Conservation (phyloP, 2,888 invertebrate species). For the Plemyria rubiginata region DNA sequence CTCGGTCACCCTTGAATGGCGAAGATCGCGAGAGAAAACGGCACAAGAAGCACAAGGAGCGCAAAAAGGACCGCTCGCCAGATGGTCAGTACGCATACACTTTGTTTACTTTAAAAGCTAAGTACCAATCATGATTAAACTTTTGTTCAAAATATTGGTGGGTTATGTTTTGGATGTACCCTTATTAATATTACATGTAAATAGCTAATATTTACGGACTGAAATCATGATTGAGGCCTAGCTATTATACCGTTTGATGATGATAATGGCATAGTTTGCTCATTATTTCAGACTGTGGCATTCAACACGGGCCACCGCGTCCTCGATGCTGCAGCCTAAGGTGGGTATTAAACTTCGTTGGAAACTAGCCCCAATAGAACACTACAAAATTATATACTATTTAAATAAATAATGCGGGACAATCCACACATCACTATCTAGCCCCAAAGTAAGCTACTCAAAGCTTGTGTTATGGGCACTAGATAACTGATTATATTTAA, state of each 20-base stretch:
- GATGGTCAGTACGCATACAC: constrained; percentile 79
- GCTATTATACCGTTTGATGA: constrained; percentile 63
- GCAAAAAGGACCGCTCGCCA: constrained; percentile 81
- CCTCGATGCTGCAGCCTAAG: constrained; percentile 60
- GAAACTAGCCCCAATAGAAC: not conserved
- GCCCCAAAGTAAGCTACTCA: no score
- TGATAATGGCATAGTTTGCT: constrained; percentile 83
- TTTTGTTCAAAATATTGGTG: constrained; percentile 1
- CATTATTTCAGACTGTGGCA: constrained; percentile 83
- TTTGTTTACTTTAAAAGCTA: constrained; percentile 51
- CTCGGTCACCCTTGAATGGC: constrained; percentile 82
- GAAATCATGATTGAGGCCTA: constrained; percentile 59
- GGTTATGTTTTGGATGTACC: constrained; percentile 11
- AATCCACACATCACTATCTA: no score
- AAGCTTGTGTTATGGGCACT: no score
- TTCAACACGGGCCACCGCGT: constrained; percentile 69
- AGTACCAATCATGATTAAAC: constrained; percentile 59
- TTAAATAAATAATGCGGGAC: no score
- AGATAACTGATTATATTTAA: no score
- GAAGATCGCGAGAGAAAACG: constrained; percentile 84
- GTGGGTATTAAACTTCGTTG: constrained; percentile 61
- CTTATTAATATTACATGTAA: not conserved
- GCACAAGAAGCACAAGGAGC: constrained; percentile 74
- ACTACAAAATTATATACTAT: not conserved
- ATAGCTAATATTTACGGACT: constrained; percentile 4